phyloP scores from a whole-genome alignment of 2,113 vertebrate genomes.

The Alouatta palliata region DNA sequence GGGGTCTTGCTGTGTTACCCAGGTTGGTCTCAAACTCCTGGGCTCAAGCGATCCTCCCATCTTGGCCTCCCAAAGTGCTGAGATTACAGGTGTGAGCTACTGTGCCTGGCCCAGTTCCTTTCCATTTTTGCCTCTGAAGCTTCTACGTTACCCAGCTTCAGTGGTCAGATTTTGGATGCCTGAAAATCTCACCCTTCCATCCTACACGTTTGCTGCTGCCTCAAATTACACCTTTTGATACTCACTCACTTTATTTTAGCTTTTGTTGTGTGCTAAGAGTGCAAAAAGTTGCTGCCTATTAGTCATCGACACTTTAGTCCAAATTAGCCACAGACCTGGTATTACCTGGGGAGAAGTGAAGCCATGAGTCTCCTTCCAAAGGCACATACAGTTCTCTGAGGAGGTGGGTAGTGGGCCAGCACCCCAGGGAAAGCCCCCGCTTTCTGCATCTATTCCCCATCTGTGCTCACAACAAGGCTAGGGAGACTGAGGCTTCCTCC shows the following conservation, averaged over 20 bases:
- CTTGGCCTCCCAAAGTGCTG: no score
- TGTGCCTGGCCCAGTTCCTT: background rate
- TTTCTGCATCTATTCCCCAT: background rate
- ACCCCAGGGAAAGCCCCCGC: background rate
- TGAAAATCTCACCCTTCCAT: background rate
- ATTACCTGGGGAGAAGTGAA: background rate
- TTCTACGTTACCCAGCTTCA: background rate
- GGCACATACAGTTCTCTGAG: background rate
- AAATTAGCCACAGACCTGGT: background rate
- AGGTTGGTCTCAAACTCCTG: no score
- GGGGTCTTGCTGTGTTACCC: no score
- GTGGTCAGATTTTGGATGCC: background rate
- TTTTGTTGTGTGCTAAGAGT: background rate
- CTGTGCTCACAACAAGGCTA: no score
- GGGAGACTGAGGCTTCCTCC: background rate
- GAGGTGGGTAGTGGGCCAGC: background rate
- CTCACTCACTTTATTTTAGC: background rate
- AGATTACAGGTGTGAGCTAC: no score
- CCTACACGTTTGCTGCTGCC: background rate
- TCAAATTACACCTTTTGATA: accelerated
- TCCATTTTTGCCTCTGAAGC: background rate
- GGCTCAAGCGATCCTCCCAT: no score
- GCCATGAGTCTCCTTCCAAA: background rate
- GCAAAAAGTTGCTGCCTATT: background rate
- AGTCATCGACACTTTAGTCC: background rate